Percentiles rank a stretch among this genome's conserved stretches.
These are phyloP conservation scores for Drosophila bocki DNA, from an alignment of 1,140 invertebrate species.

Conservation along the genomic window DNA sequence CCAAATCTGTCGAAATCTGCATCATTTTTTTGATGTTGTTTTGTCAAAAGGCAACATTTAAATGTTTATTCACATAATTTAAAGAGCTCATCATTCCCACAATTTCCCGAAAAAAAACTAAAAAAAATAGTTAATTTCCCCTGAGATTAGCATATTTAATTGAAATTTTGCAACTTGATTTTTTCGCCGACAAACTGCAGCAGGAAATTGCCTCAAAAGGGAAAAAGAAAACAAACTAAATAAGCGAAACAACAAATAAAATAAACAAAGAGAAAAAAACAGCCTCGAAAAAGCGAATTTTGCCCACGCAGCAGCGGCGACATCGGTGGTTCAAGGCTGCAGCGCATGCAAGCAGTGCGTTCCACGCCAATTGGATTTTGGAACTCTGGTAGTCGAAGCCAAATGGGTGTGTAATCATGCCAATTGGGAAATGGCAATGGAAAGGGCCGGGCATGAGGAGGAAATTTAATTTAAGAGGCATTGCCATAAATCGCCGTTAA, in stretches of 20 bases:
- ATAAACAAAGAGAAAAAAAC: slow-evolving; percentile 20
- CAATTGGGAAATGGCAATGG: slow-evolving; percentile 9
- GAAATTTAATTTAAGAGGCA: slow-evolving; percentile 6
- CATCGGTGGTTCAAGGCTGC: slow-evolving; percentile 31
- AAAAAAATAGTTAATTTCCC: slow-evolving; percentile 49
- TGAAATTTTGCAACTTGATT: slow-evolving; percentile 49
- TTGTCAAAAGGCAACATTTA: slow-evolving; percentile 3
- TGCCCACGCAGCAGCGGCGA: slow-evolving; percentile 24
- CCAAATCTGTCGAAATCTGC: neutral
- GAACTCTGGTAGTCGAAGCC: neutral
- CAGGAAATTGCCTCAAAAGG: slow-evolving; percentile 55
- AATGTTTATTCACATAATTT: slow-evolving; percentile 2
- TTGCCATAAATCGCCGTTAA: slow-evolving; percentile 19
- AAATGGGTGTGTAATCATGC: slow-evolving; percentile 15
- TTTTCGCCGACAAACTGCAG: slow-evolving; percentile 44
- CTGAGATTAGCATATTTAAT: slow-evolving; percentile 56
- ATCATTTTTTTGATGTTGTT: neutral
- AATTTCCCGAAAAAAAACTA: slow-evolving; percentile 36
- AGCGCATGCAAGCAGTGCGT: slow-evolving; percentile 16
- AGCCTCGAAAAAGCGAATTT: slow-evolving; percentile 16
- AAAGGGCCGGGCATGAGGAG: slow-evolving; percentile 11
- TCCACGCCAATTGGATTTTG: slow-evolving; percentile 10
- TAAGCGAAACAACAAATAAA: slow-evolving; percentile 23
- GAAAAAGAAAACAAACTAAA: slow-evolving; percentile 16
- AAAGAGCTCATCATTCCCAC: slow-evolving; percentile 9